These are phyloP conservation scores for Mastomys natalensis DNA, from an alignment of 2,113 vertebrate genomes.

Conservation along the genomic window DNA sequence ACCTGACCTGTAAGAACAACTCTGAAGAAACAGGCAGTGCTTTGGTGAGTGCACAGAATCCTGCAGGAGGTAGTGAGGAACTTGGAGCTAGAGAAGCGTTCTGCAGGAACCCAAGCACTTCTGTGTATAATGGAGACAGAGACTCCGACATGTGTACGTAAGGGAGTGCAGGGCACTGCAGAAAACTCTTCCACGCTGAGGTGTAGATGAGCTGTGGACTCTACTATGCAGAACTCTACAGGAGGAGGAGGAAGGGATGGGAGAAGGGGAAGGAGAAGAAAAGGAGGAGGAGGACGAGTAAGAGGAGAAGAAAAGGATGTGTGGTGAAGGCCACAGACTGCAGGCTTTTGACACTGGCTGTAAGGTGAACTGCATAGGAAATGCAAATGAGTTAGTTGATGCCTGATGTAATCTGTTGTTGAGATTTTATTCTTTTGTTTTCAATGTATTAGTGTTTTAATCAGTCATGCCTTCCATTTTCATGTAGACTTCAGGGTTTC, in stretches of 20 bases:
- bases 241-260: background rate
- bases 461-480: background rate
- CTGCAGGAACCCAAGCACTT: background rate
- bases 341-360: background rate
- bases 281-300: background rate
- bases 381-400: background rate
- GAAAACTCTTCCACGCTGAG: background rate
- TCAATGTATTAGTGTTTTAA: background rate
- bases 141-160: background rate
- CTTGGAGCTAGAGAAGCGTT: background rate
- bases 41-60: background rate
- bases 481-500: background rate
- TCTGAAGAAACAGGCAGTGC: background rate
- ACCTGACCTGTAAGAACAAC: background rate
- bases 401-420: background rate
- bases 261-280: background rate
- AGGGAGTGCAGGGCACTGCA: background rate
- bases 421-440: conserved; percentile 35
- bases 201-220: background rate
- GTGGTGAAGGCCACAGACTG: background rate
- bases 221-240: background rate
- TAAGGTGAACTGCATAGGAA: background rate
- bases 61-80: background rate
- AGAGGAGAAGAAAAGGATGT: background rate
- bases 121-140: background rate